Percentiles rank a stretch among this genome's conserved stretches.
phyloP scores from a whole-genome alignment of 37 sponge, comb jelly and placozoan species.

The Spongilla lacustris region DNA sequence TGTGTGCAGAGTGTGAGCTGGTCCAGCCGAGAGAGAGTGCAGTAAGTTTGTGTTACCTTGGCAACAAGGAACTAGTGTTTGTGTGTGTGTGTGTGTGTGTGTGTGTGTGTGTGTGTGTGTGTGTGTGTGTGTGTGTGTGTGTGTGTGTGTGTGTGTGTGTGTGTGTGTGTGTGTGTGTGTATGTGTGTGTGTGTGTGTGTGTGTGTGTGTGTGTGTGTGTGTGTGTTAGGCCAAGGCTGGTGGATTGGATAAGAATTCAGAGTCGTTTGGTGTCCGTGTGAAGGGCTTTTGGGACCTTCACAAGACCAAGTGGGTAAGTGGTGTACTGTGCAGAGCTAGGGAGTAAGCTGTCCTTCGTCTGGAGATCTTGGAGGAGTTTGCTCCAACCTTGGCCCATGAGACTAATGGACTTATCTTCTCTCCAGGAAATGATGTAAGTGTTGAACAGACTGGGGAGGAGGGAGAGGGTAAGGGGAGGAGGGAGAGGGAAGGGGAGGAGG shows the following conservation, averaged over 20 bases:
- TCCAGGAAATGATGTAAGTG: slow-evolving; percentile 73
- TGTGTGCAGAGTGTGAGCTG: slow-evolving; percentile 74
- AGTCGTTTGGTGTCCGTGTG: slow-evolving; percentile 86
- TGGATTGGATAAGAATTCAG: slow-evolving; percentile 63
- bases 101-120: not conserved
- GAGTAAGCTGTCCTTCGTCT: not conserved
- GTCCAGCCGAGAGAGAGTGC: slow-evolving; percentile 87
- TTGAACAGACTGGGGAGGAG: not conserved
- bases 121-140: not conserved
- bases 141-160: not conserved
- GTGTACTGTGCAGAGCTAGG: too few relatives aligned
- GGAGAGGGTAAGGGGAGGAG: not conserved
- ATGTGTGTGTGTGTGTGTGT: not conserved
- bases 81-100: not conserved
- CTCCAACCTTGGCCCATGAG: slow-evolving; percentile 82
- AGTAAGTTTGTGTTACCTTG: slow-evolving; percentile 28
- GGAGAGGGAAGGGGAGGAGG: too few relatives aligned
- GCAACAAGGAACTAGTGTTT: slow-evolving; percentile 27
- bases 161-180: not conserved
- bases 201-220: not conserved
- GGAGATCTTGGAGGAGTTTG: slow-evolving; percentile 79
- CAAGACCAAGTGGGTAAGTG: slow-evolving; percentile 46
- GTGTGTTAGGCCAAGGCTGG: slow-evolving; percentile 48
- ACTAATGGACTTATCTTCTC: slow-evolving; percentile 93
- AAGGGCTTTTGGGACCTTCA: slow-evolving; percentile 88